Evolutionary conservation across 2,888 invertebrate genomes (phyloP).

Genomic region (Netelia fuscicornis): DNA sequence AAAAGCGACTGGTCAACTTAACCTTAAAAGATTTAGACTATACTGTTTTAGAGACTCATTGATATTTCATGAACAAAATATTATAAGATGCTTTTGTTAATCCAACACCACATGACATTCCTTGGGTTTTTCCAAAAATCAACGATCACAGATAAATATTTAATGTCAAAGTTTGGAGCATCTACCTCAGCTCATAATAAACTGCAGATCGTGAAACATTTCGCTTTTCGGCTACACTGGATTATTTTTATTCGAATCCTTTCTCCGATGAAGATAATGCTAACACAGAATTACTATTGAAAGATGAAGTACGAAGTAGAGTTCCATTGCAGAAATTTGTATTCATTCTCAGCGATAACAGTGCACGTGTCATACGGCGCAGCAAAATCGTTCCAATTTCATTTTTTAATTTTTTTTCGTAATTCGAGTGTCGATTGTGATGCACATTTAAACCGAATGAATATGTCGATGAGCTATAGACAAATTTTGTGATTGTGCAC

Average conservation of each 20-base stretch:
- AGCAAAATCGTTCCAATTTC: not conserved
- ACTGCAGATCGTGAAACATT: not conserved
- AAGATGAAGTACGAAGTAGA: not conserved
- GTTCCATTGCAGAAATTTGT: not conserved
- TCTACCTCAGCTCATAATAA: not conserved
- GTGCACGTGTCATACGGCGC: not conserved
- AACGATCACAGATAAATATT: not conserved
- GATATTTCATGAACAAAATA: not conserved
- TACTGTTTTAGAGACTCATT: not conserved
- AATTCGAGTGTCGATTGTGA: not conserved
- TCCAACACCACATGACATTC: no score
- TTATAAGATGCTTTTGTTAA: not conserved
- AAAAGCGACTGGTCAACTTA: not conserved
- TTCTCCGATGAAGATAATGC: conserved; percentile 41
- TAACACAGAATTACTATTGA: conserved; percentile 42
- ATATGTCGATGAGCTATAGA: not conserved
- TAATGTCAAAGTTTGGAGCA: not conserved
- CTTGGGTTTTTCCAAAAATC: not conserved
- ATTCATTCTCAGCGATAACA: conserved; percentile 3
- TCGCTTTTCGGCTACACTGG: not conserved
- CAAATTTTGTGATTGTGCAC: not conserved
- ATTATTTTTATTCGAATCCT: conserved; percentile 54
- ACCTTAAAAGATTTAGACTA: conserved; percentile 5
- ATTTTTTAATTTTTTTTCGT: not conserved
- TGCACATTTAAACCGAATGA: not conserved